These are phyloP conservation scores for Panonychus citri DNA, from an alignment of 1,140 invertebrate species.

Conservation along the genomic window DNA sequence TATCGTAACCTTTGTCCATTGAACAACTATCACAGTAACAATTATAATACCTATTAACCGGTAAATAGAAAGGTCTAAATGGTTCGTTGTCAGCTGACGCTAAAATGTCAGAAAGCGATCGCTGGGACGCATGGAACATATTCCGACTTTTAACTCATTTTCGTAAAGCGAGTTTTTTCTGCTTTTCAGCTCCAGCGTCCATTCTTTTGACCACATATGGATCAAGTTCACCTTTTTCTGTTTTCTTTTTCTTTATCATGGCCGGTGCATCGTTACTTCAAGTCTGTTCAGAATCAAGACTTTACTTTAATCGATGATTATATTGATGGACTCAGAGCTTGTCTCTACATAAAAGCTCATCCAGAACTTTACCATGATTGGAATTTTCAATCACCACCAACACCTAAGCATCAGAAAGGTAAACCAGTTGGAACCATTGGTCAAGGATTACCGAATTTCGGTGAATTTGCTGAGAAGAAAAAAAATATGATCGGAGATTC, in stretches of 20 bases:
- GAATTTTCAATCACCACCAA: conserved; percentile 83
- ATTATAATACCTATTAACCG: too few relatives aligned
- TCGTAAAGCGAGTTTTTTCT: conserved; percentile 24
- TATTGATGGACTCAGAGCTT: conserved; percentile 59
- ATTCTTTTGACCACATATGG: too few relatives aligned
- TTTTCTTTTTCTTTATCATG: too few relatives aligned
- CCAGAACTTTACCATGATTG: conserved; percentile 37
- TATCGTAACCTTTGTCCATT: too few relatives aligned
- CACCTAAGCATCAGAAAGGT: conserved; percentile 62
- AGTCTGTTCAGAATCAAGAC: conserved; percentile 94
- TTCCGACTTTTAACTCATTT: neutral
- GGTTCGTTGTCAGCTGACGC: too few relatives aligned
- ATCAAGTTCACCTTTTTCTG: too few relatives aligned
- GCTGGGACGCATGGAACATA: too few relatives aligned
- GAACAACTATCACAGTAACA: too few relatives aligned
- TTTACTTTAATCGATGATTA: conserved; percentile 88
- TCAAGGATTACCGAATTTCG: conserved; percentile 60
- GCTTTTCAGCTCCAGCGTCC: too few relatives aligned
- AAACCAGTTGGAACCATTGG: conserved; percentile 45
- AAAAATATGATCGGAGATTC: conserved; percentile 40
- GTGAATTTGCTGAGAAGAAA: conserved; percentile 49
- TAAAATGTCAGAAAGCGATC: too few relatives aligned
- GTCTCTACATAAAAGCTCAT: conserved; percentile 56
- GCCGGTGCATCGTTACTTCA: conserved; percentile 74
- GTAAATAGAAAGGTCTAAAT: too few relatives aligned